Base-by-base conservation (phyloP, 2,113 vertebrate species). In the Cardinalis cardinalis region DNA sequence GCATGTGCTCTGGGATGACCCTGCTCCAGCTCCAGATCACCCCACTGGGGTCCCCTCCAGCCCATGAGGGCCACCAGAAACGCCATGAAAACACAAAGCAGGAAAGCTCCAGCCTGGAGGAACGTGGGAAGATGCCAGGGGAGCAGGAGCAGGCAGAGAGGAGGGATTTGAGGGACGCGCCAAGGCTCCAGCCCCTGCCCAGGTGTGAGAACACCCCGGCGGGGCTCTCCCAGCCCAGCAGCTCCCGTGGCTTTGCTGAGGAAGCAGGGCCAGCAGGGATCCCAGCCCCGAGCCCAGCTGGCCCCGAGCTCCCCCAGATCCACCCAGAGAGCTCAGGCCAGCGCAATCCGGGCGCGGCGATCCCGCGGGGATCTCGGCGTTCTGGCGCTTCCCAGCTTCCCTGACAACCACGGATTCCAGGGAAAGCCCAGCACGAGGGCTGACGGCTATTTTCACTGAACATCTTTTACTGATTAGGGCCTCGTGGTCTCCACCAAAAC, bases 401-500 rank as follows among this genome's bases (percentile, higher is more conserved):
- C 80, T 16, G 53, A 69, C 82, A 58, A 58, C 60, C 80, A 18
- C 28, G 17, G 87, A 14, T 40, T 32, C 74, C 17, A 58, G 13
- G 21, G 36, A 74, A 6, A 73, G 93, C 71, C 83, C n/a, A 61
- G 71, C 28, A 13, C 3, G 23, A 79, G 88, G 92, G 81, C 92
- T 90, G 44, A 78, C 72, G 51, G 65, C 36, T 60, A 1, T 36
- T 58, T 41, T 8, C 90, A 23, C 18, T 52, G 13, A 38, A 86
- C 65, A 72, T n/a, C 18, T 84, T 94, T 41, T 77, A 76, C 58
- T 82, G 60, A 75, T 92, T 72, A 94, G 78, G 79, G 66, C 44
- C 74, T 86, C 36, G 8, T 88, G 76, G 66, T 58, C 63, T 20
- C 77, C 89, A 55, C 8, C 60, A 48, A 28, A 91, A 70, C 84